Evolutionary conservation across 2,113 vertebrate species (phyloP).

Genomic region (Brevimyrus niger): DNA sequence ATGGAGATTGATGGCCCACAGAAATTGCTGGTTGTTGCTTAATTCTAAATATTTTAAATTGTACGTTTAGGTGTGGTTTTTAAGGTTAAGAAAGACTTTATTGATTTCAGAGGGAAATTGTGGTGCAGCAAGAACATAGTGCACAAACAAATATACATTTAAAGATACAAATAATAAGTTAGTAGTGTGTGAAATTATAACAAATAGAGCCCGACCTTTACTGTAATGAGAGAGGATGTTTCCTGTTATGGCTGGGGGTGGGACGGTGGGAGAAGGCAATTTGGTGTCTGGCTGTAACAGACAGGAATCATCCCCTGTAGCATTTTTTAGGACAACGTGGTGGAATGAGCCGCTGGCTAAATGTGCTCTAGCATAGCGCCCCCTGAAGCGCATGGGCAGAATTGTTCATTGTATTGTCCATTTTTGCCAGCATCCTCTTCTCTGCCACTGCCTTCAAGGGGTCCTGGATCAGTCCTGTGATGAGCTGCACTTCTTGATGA

Average conservation of each 20-base stretch:
- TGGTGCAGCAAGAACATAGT: background rate
- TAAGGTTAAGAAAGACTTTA: background rate
- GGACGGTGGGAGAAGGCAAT: background rate
- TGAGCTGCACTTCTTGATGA: background rate
- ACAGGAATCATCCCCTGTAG: background rate
- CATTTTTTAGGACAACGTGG: background rate
- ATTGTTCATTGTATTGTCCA: background rate
- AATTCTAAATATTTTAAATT: background rate
- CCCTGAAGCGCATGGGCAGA: background rate
- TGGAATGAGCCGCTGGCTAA: background rate
- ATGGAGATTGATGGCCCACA: background rate
- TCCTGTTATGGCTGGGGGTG: background rate
- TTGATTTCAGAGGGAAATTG: background rate
- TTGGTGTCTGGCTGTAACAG: background rate
- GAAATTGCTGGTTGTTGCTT: background rate
- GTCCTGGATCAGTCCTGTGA: background rate
- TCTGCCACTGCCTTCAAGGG: background rate
- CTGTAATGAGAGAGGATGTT: background rate
- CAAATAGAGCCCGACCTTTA: background rate
- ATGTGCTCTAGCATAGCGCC: background rate
- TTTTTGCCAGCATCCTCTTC: background rate
- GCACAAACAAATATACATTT: background rate
- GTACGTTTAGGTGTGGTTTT: background rate
- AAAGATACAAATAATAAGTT: background rate
- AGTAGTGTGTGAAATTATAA: background rate